Evolutionary conservation across 1,140 invertebrate genomes (phyloP).

Genomic region (Stegodyphus dumicola): DNA sequence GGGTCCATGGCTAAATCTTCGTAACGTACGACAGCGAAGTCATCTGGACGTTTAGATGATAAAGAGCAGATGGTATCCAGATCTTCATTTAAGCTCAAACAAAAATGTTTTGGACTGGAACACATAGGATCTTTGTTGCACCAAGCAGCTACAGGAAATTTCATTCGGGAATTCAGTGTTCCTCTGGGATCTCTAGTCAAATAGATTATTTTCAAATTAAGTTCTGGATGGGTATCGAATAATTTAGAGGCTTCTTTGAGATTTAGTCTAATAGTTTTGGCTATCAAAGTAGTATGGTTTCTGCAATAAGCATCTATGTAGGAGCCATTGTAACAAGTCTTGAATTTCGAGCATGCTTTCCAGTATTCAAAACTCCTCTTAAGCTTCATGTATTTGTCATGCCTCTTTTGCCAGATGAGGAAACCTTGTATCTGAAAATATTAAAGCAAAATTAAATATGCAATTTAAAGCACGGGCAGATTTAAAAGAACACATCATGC

Average conservation of each 20-base stretch:
- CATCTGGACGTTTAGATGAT: constrained; percentile 76
- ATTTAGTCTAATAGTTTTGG: constrained; percentile 56
- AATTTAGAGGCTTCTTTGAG: constrained; percentile 31
- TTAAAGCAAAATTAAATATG: no score
- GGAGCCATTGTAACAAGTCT: constrained; percentile 29
- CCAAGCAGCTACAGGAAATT: constrained; percentile 76
- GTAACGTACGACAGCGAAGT: constrained; percentile 75
- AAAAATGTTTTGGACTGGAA: constrained; percentile 79
- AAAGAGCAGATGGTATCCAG: constrained; percentile 75
- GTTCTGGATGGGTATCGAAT: constrained; percentile 26
- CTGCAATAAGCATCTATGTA: constrained; percentile 35
- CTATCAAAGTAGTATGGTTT: constrained; percentile 18
- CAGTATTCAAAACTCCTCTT: constrained; percentile 37
- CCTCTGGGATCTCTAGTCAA: constrained; percentile 86
- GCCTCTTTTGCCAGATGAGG: constrained; percentile 15
- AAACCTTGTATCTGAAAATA: constrained; percentile 34
- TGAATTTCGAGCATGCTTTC: constrained; percentile 27
- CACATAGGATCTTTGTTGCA: constrained; percentile 84
- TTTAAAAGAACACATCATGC: no score
- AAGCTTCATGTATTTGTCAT: constrained; percentile 42
- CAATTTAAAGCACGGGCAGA: no score
- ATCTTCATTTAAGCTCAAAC: constrained; percentile 81
- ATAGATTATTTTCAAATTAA: constrained; percentile 77
- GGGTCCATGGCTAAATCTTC: constrained; percentile 87
- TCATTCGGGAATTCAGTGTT: constrained; percentile 84